Percentiles rank a stretch among this genome's conserved stretches.
Evolutionary conservation across 2,888 invertebrate genomes (phyloP).

Genomic region (Drosophila pegasa): DNA sequence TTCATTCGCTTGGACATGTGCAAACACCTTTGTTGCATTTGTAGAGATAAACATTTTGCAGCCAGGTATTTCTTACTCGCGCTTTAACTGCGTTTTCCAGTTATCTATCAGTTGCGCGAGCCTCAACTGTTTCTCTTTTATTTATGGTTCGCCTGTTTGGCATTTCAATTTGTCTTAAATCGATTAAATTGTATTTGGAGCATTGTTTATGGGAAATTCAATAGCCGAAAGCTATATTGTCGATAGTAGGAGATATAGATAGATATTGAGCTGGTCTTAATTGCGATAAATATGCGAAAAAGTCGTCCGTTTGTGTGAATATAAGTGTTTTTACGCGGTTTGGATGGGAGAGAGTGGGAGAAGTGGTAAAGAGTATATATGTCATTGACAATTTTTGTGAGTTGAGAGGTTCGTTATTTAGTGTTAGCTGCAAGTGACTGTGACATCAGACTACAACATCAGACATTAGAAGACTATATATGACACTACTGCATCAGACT

Average conservation of each 20-base stretch:
- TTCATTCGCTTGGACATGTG: slow-evolving; percentile 73
- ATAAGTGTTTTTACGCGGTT: neutral
- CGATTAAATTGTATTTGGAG: slow-evolving; percentile 53
- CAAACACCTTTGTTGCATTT: slow-evolving; percentile 75
- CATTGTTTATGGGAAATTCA: slow-evolving; percentile 30
- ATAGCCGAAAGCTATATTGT: slow-evolving; percentile 5
- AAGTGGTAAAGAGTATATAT: too few relatives aligned
- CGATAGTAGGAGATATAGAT: neutral
- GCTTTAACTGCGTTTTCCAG: slow-evolving; percentile 47
- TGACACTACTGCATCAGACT: too few relatives aligned
- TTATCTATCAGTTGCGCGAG: slow-evolving; percentile 61
- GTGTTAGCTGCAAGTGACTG: too few relatives aligned
- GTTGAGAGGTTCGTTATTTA: too few relatives aligned
- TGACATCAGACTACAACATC: too few relatives aligned
- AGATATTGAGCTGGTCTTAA: neutral
- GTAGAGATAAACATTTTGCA: slow-evolving; percentile 64
- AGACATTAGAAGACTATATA: too few relatives aligned
- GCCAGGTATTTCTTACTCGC: slow-evolving; percentile 29
- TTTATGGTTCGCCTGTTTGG: slow-evolving; percentile 28
- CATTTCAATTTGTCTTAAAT: slow-evolving; percentile 66
- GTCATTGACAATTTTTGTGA: too few relatives aligned
- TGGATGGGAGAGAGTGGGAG: neutral
- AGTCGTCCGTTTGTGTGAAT: neutral
- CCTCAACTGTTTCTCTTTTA: slow-evolving; percentile 10
- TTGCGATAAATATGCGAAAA: neutral